Evolutionary conservation across 2,113 vertebrate genomes (phyloP).

Genomic region (Crotalus horridus): DNA sequence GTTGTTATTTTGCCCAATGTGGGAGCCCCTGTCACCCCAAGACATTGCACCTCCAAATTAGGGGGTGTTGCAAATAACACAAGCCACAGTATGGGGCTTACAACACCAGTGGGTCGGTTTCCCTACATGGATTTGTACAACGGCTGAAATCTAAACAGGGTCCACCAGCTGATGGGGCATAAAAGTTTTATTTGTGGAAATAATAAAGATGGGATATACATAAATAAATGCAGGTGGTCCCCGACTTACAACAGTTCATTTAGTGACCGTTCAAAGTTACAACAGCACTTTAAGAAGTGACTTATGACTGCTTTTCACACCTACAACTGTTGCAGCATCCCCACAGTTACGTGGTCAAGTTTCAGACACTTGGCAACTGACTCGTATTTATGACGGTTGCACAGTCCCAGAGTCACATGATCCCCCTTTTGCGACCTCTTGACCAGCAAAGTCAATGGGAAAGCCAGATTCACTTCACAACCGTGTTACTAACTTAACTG

Average conservation of each 20-base stretch:
- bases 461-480: not conserved
- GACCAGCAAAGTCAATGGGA: not conserved
- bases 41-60: not conserved
- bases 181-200: not conserved
- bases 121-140: not conserved
- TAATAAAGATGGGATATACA: not conserved
- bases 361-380: not conserved
- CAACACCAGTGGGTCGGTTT: not conserved
- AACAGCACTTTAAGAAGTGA: not conserved
- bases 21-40: not conserved
- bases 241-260: not conserved
- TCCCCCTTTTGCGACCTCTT: not conserved
- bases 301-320: not conserved
- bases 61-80: not conserved
- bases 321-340: not conserved
- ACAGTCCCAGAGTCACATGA: not conserved
- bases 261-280: not conserved
- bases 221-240: not conserved
- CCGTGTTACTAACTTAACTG: not conserved
- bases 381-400: not conserved
- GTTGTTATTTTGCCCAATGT: not conserved
- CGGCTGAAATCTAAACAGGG: not conserved
- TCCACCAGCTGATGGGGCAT: not conserved
- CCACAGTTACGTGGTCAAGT: not conserved
- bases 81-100: not conserved